A percentile compares a stretch with the other conserved stretches of the same genome.
These are phyloP conservation scores for Oceanites oceanicus DNA, from an alignment of 2,113 vertebrate species.

Conservation along the genomic window DNA sequence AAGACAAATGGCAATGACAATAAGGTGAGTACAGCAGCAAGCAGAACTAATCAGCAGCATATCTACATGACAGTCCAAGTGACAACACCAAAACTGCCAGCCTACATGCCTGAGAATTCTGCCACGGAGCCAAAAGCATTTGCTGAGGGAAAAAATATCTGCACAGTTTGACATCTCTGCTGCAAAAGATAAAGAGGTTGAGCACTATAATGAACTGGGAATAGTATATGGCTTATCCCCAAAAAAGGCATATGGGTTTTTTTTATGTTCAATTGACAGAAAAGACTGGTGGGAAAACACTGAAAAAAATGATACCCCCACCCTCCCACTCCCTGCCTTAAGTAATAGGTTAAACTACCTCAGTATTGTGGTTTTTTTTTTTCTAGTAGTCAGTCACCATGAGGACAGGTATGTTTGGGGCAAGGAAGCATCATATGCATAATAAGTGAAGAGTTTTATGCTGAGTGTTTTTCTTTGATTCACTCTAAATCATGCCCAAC, in stretches of 20 bases:
- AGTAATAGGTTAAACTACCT: background rate
- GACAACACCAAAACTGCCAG: constrained; percentile 34
- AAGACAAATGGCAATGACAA: constrained; percentile 7
- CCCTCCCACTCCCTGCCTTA: background rate
- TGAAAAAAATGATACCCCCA: background rate
- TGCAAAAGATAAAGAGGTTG: constrained; percentile 22
- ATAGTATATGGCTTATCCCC: background rate
- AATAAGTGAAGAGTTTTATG: background rate
- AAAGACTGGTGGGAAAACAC: background rate
- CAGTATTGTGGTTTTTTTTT: background rate
- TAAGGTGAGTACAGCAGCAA: background rate
- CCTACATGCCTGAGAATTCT: constrained; percentile 18
- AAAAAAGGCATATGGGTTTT: background rate
- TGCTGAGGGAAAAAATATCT: constrained; percentile 44
- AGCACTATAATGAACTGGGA: background rate
- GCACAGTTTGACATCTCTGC: constrained; percentile 40
- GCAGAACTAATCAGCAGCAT: constrained; percentile 14
- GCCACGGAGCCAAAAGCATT: background rate
- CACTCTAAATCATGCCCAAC: background rate
- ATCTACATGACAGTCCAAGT: constrained; percentile 24
- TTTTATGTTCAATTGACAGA: background rate
- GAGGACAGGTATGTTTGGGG: background rate
- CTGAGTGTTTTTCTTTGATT: background rate
- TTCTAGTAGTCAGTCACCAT: background rate
- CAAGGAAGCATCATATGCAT: background rate